Conservation (phyloP, 2,888 invertebrate species). For the Mesodorylaimus sp. region DNA sequence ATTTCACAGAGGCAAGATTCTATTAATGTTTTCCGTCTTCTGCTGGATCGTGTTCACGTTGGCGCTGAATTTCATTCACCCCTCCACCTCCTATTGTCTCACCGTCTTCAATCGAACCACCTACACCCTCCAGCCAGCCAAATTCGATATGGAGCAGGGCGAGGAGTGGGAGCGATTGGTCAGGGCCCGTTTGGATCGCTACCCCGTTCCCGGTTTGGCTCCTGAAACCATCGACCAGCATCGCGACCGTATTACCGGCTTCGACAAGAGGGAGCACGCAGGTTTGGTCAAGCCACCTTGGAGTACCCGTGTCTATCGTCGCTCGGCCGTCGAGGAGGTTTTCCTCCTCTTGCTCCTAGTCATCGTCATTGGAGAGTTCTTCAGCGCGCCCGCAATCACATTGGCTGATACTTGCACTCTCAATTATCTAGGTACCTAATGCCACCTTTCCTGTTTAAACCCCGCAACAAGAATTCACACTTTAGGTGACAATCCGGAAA, state of each 20-base stretch:
- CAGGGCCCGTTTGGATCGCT: slow-evolving; percentile 6
- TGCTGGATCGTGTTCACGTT: slow-evolving; percentile 94
- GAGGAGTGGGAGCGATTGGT: neutral
- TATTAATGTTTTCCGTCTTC: slow-evolving; percentile 68
- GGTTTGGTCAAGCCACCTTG: slow-evolving; percentile 51
- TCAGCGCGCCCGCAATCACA: slow-evolving; percentile 80
- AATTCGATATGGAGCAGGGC: too few relatives aligned
- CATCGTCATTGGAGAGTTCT: slow-evolving; percentile 89
- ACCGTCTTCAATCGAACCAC: slow-evolving; percentile 6
- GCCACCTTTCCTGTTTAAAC: too few relatives aligned
- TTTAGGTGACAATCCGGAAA: slow-evolving; percentile 4
- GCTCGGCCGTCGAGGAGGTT: slow-evolving; percentile 72
- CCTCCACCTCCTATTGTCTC: slow-evolving; percentile 49
- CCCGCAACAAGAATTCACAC: too few relatives aligned
- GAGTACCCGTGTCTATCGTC: slow-evolving; percentile 73
- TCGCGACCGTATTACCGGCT: slow-evolving; percentile 22
- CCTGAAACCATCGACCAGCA: slow-evolving; percentile 27
- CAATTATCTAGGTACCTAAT: neutral
- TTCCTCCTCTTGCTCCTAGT: slow-evolving; percentile 80
- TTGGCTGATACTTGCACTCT: slow-evolving; percentile 50
- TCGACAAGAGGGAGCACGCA: slow-evolving; percentile 17
- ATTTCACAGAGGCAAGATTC: slow-evolving; percentile 41
- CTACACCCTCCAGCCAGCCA: slow-evolving; percentile 3
- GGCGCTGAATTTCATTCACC: slow-evolving; percentile 82
- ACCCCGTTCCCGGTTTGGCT: slow-evolving; percentile 12